phyloP scores from a whole-genome alignment of 2,113 vertebrate genomes.

The Rattus rattus region DNA sequence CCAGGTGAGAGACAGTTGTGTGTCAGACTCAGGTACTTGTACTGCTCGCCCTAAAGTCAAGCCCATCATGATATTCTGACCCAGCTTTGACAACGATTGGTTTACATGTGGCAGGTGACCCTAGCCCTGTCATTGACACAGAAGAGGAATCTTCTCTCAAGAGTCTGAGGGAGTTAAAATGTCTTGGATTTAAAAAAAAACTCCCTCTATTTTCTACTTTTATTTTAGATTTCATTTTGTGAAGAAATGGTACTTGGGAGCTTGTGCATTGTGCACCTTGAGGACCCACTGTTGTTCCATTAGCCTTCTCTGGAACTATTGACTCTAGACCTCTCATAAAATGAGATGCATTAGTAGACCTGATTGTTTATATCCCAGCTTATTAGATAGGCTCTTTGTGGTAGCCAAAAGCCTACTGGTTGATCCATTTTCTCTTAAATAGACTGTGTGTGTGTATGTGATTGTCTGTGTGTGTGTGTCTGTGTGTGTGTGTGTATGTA shows the following conservation, averaged over 20 bases:
- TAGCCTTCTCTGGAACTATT: background rate
- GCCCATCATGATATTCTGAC: background rate
- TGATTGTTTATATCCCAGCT: background rate
- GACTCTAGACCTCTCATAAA: background rate
- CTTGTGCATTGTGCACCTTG: too few species aligned
- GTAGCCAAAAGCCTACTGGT: background rate
- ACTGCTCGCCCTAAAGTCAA: background rate
- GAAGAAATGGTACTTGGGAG: background rate
- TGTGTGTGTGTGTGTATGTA: background rate
- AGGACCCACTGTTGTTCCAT: background rate
- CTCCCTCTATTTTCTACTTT: background rate
- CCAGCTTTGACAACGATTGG: background rate
- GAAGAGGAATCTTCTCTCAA: background rate
- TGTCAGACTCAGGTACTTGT: background rate
- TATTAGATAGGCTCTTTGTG: background rate
- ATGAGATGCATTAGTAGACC: background rate
- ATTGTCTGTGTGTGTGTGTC: too few species aligned
- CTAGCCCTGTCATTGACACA: background rate
- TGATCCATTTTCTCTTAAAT: background rate
- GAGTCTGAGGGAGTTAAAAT: background rate
- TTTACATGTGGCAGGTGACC: background rate
- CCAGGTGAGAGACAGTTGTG: background rate
- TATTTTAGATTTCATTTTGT: background rate
- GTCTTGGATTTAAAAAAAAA: background rate
- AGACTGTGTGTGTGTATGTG: background rate